Conservation (phyloP, 2,797 vertebrate species). For the Fratercula arctica region DNA sequence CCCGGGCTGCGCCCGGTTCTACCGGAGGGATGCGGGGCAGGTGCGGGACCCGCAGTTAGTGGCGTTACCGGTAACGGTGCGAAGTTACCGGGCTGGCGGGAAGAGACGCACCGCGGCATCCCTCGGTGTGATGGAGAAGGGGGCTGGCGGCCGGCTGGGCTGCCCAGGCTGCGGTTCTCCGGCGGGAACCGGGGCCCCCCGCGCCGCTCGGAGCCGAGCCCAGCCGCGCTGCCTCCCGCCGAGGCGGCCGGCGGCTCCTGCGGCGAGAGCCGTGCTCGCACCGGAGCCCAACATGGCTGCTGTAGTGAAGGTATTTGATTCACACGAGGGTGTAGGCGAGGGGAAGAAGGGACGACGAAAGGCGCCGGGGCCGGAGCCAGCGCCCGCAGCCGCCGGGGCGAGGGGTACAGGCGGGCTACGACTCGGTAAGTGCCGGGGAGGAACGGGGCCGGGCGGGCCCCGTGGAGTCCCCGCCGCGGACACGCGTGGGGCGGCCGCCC, state of each 20-base stretch:
- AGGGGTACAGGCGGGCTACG: background rate
- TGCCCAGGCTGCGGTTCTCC: background rate
- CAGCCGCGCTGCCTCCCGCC: background rate
- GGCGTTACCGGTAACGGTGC: background rate
- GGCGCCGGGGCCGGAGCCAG: background rate
- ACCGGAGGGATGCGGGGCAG: background rate
- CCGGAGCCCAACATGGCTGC: constrained; percentile 62
- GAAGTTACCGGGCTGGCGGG: background rate
- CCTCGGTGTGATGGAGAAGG: background rate
- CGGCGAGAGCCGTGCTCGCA: constrained; percentile 18
- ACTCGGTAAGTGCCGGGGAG: background rate
- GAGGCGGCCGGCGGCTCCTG: constrained; percentile 6
- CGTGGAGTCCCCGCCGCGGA: background rate
- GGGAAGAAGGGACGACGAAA: background rate
- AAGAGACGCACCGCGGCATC: background rate
- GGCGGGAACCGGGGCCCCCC: background rate
- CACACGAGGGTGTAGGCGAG: background rate
- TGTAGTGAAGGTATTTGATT: constrained; percentile 36
- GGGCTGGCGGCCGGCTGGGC: background rate
- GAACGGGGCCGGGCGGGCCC: background rate
- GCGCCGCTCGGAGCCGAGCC: background rate
- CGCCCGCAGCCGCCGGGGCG: background rate
- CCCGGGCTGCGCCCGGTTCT: background rate
- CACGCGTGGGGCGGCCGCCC: background rate
- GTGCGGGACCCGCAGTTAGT: background rate